Evolutionary conservation across 2,888 invertebrate species (phyloP).

Genomic region (Celastrina argiolus): DNA sequence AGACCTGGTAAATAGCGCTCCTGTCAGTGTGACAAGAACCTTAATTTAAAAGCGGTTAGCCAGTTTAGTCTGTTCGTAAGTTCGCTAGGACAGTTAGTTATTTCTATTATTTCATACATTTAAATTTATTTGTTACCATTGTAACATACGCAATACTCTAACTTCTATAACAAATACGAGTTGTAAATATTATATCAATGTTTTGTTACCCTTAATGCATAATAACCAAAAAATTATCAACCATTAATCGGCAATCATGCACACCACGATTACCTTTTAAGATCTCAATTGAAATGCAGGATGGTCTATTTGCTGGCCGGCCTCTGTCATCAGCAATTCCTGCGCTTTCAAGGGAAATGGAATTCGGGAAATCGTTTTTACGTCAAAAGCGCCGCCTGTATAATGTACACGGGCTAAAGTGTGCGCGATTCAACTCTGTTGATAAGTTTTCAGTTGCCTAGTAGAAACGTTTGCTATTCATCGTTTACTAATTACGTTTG

Average conservation of each 20-base stretch:
- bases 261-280: background rate
- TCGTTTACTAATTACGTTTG: background rate
- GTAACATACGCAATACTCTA: no score
- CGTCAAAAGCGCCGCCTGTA: conserved; percentile 31
- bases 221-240: background rate
- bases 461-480: background rate
- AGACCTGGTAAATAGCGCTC: no score
- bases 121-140: no score
- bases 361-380: conserved; percentile 30
- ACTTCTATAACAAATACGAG: no score
- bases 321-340: conserved; percentile 18
- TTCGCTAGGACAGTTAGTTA: no score
- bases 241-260: background rate
- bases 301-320: conserved; percentile 6
- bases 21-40: no score
- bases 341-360: conserved; percentile 28
- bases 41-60: no score
- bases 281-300: conserved; percentile 22
- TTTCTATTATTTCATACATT: no score
- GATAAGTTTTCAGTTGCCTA: background rate
- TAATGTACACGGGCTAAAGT: conserved; percentile 15
- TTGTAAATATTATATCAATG: no score
- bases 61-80: no score
- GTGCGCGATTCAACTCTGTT: background rate
- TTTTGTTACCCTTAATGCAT: no score